A percentile compares a stretch with the other conserved stretches of the same genome.
Conservation (phyloP, 1,140 invertebrate genomes). For the Coboldia fuscipes region DNA sequence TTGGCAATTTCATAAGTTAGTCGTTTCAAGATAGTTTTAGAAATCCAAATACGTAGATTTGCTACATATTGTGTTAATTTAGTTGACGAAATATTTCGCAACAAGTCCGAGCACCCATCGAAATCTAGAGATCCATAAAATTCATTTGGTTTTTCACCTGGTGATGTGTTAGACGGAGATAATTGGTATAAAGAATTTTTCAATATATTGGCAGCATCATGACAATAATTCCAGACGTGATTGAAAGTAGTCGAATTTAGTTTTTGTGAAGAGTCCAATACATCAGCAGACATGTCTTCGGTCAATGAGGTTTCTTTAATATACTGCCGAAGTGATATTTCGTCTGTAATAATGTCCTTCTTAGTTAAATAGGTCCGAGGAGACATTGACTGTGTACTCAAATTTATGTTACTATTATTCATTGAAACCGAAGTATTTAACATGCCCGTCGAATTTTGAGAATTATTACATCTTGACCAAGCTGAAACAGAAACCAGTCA, state of each 20-base stretch:
- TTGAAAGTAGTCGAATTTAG: slow-evolving; percentile 10
- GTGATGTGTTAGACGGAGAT: slow-evolving; percentile 8
- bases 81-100: slow-evolving; percentile 15
- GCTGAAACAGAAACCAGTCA: too few species aligned
- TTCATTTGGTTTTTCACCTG: slow-evolving; percentile 14
- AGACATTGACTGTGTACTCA: neutral
- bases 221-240: slow-evolving; percentile 20
- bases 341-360: slow-evolving; percentile 9
- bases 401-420: slow-evolving; percentile 8
- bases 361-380: too few species aligned
- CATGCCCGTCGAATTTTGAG: too few species aligned
- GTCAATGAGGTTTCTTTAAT: slow-evolving; percentile 7
- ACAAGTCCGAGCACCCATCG: slow-evolving; percentile 17
- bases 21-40: slow-evolving; percentile 47
- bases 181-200: slow-evolving; percentile 17
- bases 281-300: slow-evolving; percentile 11
- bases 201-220: slow-evolving; percentile 15
- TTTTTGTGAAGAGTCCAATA: slow-evolving; percentile 9
- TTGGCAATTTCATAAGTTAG: slow-evolving; percentile 44
- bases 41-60: slow-evolving; percentile 39
- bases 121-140: slow-evolving; percentile 9
- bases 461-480: too few species aligned
- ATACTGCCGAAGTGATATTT: slow-evolving; percentile 8
- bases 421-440: too few species aligned
- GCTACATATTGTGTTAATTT: slow-evolving; percentile 17